phyloP scores from a whole-genome alignment of 2,888 invertebrate species.

The Operophtera brumata region DNA sequence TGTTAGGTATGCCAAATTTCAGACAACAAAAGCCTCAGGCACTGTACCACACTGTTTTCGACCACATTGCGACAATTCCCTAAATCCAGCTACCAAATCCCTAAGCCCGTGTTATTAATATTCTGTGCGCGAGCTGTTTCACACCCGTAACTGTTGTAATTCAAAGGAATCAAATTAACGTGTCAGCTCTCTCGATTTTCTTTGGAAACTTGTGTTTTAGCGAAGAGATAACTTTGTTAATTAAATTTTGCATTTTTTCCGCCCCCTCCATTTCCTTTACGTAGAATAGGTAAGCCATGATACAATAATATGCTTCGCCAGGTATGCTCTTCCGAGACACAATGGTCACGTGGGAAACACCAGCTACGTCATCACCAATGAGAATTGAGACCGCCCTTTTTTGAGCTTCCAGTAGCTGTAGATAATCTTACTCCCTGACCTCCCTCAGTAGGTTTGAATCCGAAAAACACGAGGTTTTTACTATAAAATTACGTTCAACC shows the following conservation, averaged over 20 bases:
- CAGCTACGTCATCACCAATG: no score
- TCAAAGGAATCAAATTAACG: conserved; percentile 75
- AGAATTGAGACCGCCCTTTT: no score
- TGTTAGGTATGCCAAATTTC: no score
- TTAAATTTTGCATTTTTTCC: conserved; percentile 74
- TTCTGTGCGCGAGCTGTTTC: conserved; percentile 61
- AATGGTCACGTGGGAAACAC: no score
- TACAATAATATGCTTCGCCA: no score
- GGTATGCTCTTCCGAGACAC: no score
- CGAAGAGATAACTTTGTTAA: conserved; percentile 75
- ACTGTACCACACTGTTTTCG: neutral
- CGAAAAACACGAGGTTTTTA: no score
- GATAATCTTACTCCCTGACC: no score
- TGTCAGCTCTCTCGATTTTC: conserved; percentile 75
- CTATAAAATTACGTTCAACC: no score
- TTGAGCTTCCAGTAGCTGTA: no score
- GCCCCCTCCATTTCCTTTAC: conserved; percentile 19
- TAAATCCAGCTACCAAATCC: neutral
- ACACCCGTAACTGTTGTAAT: conserved; percentile 68
- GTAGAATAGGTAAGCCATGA: neutral
- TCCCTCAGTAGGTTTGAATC: no score
- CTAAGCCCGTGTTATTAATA: conserved; percentile 30
- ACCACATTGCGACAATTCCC: neutral
- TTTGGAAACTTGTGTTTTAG: conserved; percentile 77
- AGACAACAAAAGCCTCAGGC: neutral